Conservation (phyloP, 1,140 invertebrate genomes). For the Vollenhovia emeryi region DNA sequence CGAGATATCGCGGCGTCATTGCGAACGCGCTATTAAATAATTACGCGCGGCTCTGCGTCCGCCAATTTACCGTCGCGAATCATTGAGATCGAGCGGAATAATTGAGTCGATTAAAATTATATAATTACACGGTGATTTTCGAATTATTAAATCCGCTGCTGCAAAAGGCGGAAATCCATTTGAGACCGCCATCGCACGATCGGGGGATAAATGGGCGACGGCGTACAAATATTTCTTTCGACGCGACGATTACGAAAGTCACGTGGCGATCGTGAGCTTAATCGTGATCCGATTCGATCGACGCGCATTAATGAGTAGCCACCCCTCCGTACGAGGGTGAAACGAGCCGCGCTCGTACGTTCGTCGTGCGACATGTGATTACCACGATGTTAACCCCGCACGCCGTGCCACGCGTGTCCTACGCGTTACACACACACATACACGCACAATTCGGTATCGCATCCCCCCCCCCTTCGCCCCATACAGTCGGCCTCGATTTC, state of each 20-base stretch:
- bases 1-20: conserved; percentile 17
- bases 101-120: neutral
- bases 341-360: conserved; percentile 14
- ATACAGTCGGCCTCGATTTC: conserved; percentile 43
- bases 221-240: conserved; percentile 7
- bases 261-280: conserved; percentile 54
- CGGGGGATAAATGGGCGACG: neutral
- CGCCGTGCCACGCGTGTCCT: conserved; percentile 51
- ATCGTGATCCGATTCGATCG: conserved; percentile 66
- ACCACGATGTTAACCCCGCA: conserved; percentile 53
- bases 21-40: conserved; percentile 5
- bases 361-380: conserved; percentile 50
- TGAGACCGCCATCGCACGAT: neutral
- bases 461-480: neutral
- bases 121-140: neutral
- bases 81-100: neutral
- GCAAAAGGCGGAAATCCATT: neutral
- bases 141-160: neutral
- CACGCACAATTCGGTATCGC: conserved; percentile 32
- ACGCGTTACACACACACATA: conserved; percentile 32
- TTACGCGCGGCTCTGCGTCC: neutral
- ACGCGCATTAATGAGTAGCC: conserved; percentile 63
- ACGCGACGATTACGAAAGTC: conserved; percentile 5
- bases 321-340: neutral
- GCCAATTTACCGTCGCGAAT: neutral